These are phyloP conservation scores for Pseudorasbora parva DNA, from an alignment of 2,113 vertebrate genomes.

Conservation along the genomic window DNA sequence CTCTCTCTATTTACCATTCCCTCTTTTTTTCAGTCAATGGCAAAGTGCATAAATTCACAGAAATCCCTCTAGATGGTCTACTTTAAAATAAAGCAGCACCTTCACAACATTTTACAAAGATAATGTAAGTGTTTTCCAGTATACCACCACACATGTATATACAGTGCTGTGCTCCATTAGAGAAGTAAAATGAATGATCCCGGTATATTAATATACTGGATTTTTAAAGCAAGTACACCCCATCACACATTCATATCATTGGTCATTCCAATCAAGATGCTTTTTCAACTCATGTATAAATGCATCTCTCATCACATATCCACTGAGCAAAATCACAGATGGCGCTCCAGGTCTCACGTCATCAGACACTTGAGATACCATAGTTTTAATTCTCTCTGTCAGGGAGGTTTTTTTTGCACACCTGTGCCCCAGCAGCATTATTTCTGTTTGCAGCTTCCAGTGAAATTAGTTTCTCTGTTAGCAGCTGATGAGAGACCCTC, in stretches of 20 bases:
- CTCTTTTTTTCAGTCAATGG: background rate
- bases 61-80: constrained; percentile 56
- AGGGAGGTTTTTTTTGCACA: constrained; percentile 55
- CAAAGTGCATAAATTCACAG: constrained; percentile 47
- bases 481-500: constrained; percentile 72
- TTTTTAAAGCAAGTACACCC: background rate
- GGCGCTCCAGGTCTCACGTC: background rate
- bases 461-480: constrained; percentile 64
- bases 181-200: background rate
- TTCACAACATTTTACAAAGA: constrained; percentile 7
- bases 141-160: background rate
- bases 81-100: constrained; percentile 52
- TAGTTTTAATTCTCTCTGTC: constrained; percentile 56
- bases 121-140: constrained; percentile 19
- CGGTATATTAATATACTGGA: background rate
- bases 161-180: background rate
- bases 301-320: constrained; percentile 29
- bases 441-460: constrained; percentile 25
- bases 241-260: background rate
- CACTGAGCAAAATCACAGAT: constrained; percentile 14
- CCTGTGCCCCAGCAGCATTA: constrained; percentile 64
- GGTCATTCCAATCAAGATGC: background rate
- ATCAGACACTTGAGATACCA: constrained; percentile 48
- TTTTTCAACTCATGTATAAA: background rate
- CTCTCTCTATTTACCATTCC: background rate